phyloP scores from a whole-genome alignment of 2,888 invertebrate species.

The Pristionchus japonicus region DNA sequence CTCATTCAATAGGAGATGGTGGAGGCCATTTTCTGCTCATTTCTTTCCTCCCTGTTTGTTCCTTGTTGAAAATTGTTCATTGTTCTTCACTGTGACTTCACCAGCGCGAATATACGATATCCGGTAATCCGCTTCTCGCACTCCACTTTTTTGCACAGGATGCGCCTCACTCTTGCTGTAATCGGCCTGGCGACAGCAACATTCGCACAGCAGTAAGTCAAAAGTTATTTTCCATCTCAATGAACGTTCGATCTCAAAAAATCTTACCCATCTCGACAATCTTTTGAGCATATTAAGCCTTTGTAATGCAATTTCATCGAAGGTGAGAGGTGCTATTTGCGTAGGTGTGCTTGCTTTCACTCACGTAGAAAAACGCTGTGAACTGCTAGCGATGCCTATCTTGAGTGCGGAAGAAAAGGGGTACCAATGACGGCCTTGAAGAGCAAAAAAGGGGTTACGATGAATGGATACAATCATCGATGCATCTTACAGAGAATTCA shows the following conservation, averaged over 20 bases:
- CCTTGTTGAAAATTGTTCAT: background rate
- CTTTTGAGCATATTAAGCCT: background rate
- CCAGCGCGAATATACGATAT: background rate
- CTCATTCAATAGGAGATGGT: background rate
- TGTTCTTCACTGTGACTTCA: background rate
- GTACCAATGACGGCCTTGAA: background rate
- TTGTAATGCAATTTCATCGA: background rate
- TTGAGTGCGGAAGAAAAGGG: background rate
- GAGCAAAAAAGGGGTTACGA: background rate
- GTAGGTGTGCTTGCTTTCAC: background rate
- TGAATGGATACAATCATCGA: background rate
- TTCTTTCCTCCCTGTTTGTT: background rate
- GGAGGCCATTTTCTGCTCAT: background rate
- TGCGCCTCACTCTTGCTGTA: conserved; percentile 16
- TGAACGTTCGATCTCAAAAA: background rate
- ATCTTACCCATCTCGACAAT: background rate
- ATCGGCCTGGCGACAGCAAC: background rate
- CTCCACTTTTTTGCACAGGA: background rate
- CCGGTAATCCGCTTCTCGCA: background rate
- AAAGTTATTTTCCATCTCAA: background rate
- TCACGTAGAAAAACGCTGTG: background rate
- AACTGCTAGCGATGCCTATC: background rate
- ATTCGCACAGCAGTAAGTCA: background rate
- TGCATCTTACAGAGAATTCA: background rate
- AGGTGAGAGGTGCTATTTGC: background rate